These are phyloP conservation scores for Odontophorus gujanensis DNA, from an alignment of 2,113 vertebrate species.

Conservation along the genomic window DNA sequence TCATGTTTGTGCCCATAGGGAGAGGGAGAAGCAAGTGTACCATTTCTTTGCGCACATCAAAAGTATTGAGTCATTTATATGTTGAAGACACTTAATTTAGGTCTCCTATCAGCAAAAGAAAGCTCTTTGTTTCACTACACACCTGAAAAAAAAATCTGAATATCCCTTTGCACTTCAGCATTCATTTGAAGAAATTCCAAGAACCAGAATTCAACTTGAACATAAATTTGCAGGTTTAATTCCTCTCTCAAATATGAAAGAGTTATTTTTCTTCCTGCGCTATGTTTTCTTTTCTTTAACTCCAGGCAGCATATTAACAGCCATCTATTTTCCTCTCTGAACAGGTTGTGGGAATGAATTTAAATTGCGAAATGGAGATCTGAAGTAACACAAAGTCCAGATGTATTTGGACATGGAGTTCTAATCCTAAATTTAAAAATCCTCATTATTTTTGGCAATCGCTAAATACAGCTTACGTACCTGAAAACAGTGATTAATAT, in stretches of 20 bases:
- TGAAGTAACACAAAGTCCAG: slow-evolving; percentile 26
- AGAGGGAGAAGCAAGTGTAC: neutral
- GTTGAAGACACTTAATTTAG: slow-evolving; percentile 4
- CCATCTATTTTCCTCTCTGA: slow-evolving; percentile 8
- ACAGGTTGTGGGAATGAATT: slow-evolving; percentile 3
- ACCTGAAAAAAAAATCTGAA: neutral
- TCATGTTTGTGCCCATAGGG: neutral
- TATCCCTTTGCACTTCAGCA: neutral
- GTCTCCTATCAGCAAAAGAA: neutral
- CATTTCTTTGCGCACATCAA: neutral
- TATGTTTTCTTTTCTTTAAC: neutral
- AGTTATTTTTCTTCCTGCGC: neutral
- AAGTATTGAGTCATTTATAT: slow-evolving; percentile 9
- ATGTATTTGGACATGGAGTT: neutral
- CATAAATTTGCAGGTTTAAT: neutral
- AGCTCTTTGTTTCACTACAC: neutral
- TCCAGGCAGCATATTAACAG: slow-evolving; percentile 5
- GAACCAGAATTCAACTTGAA: neutral
- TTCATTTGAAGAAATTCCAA: slow-evolving; percentile 4
- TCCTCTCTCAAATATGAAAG: neutral
- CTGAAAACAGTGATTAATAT: slow-evolving; percentile 23
- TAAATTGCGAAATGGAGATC: slow-evolving; percentile 37
- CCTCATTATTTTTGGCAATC: slow-evolving; percentile 51
- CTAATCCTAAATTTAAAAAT: slow-evolving; percentile 38
- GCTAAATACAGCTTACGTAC: neutral